Evolutionary conservation across 2,888 invertebrate genomes (phyloP), one percentile per base, ranked within the genome.

Genomic region (Agriopis aurantiaria): DNA sequence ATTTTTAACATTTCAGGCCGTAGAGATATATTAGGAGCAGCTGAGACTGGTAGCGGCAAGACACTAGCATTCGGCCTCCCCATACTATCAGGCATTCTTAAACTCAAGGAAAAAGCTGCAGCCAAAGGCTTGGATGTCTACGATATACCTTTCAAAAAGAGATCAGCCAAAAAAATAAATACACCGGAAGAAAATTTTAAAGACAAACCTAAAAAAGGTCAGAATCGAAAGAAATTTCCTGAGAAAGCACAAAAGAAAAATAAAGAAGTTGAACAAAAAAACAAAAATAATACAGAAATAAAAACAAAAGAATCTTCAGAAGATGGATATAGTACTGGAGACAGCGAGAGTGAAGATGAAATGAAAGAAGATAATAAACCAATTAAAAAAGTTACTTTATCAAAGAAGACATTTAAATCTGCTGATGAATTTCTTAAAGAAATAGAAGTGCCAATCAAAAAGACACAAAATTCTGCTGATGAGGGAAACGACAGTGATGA

Each of bases 21-120:
- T 59, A 96, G 97, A 90, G 99, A 99, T 89, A 97, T 99, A 77
- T 91, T 99, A 0, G 99, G 99, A n/a, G 99, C 99, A 66, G 99
- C 99, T 3, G 99, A 99, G 95, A 99, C 99, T 0, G 99, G 99
- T 0, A 99, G 99, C 90, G 99, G 99, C 0, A 99, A 99, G 95
- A 99, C 99, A 0, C 92, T 99, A 63, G 99, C 99, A 0, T 99
- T 99, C 93, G 99, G 98, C 0, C 97, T 99, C 69, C 99, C 99
- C 10, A 97, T 99, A 53, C 91, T 99, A 68, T 95, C 96, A 65
- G 98, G 98, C 14, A 98, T 99, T 74, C 91, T 99, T 78, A 95
- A 96, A 81, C 84, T 96, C 0, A 96, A 96, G 82, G 91, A 92
- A 81, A 91, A 87, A 85, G 92, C 88, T 65, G 88, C 77, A 41